phyloP scores from a whole-genome alignment of 2,113 vertebrate species.

The Lasiurus cinereus region DNA sequence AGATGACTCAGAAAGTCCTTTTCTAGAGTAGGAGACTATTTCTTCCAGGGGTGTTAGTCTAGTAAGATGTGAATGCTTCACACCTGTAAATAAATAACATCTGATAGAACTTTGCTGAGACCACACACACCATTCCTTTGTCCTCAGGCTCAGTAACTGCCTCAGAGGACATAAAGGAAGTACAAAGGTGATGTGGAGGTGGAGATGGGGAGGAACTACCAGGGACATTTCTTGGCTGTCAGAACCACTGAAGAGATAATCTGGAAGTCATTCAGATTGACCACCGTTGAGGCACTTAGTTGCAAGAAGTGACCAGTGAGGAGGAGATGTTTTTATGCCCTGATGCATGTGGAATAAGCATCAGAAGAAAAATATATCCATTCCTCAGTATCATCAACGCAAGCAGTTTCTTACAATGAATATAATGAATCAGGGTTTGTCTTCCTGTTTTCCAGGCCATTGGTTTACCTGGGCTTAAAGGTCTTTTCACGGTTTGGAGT shows the following conservation, averaged over 20 bases:
- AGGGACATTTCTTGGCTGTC: not conserved
- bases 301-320: not conserved
- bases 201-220: not conserved
- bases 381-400: not conserved
- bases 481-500: constrained; percentile 94
- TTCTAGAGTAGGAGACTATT: not conserved
- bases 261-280: not conserved
- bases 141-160: not conserved
- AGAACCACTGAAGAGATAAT: not conserved
- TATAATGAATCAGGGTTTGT: not conserved
- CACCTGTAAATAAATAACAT: not conserved
- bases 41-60: not conserved
- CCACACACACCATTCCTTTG: not conserved
- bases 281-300: not conserved
- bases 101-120: not conserved
- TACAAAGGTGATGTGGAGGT: not conserved
- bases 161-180: not conserved
- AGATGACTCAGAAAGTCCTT: not conserved
- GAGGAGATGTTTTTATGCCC: not conserved
- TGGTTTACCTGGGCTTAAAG: constrained; percentile 97
- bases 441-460: constrained; percentile 88
- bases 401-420: not conserved
- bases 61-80: not conserved
- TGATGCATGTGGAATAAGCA: not conserved
- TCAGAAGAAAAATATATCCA: not conserved